phyloP scores from a whole-genome alignment of 2,797 vertebrate species.

The Tokudaia tokunoshimensis region DNA sequence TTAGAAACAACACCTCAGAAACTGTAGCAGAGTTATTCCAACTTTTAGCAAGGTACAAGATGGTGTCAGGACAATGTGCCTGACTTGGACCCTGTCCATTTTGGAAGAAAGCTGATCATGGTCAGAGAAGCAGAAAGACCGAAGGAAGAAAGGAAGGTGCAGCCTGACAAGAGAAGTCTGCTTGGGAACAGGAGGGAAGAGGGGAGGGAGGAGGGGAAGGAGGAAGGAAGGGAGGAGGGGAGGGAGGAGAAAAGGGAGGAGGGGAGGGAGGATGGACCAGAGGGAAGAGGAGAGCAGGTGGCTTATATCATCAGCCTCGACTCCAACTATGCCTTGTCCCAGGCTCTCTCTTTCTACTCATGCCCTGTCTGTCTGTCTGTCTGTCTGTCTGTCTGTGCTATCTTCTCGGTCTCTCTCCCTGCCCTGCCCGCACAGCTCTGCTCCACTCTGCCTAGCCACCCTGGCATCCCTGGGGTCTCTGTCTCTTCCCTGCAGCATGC shows the following conservation, averaged over 20 bases:
- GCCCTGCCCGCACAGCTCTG: neutral
- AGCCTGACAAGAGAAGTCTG: neutral
- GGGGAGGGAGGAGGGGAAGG: neutral
- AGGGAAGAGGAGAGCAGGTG: neutral
- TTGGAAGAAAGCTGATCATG: neutral
- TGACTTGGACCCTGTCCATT: neutral
- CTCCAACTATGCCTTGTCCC: neutral
- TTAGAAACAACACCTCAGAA: neutral
- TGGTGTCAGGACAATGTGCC: neutral
- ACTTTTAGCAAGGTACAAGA: neutral
- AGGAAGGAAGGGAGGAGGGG: too few relatives aligned
- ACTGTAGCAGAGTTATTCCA: neutral
- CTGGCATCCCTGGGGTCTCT: neutral
- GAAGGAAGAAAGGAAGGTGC: neutral
- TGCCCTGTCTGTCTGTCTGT: too few relatives aligned
- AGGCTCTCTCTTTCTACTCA: neutral
- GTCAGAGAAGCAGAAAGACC: neutral
- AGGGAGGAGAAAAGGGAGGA: neutral
- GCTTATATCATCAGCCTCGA: neutral
- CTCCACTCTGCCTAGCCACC: neutral
- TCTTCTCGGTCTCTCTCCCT: neutral
- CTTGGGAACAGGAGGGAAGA: neutral
- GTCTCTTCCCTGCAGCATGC: neutral
- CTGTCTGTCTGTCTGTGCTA: neutral
- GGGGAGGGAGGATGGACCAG: too few relatives aligned